Evolutionary conservation across 2,888 invertebrate species (phyloP).

Genomic region (Papilio elwesi): DNA sequence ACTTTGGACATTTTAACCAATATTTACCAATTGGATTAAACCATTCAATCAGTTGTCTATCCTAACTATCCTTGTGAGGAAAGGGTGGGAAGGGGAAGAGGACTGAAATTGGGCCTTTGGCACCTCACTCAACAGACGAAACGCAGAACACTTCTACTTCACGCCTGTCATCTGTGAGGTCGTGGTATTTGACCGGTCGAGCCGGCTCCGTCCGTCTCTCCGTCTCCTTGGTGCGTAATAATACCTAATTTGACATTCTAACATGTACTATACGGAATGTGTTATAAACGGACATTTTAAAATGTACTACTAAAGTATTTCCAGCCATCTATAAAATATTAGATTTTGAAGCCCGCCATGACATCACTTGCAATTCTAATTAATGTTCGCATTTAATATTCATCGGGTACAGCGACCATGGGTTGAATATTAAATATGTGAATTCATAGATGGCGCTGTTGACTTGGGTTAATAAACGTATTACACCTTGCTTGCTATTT

Average conservation of each 20-base stretch:
- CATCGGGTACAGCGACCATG: background rate
- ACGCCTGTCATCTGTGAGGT: too few relatives aligned
- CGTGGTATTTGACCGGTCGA: too few relatives aligned
- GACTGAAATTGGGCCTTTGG: too few relatives aligned
- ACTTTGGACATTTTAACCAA: background rate
- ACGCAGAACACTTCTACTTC: too few relatives aligned
- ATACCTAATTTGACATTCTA: too few relatives aligned
- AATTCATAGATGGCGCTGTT: background rate
- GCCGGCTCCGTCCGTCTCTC: too few relatives aligned
- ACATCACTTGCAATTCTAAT: background rate
- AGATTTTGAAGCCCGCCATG: background rate
- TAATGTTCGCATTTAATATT: conserved; percentile 1
- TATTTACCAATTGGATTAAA: background rate
- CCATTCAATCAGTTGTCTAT: conserved; percentile 1
- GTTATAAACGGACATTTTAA: background rate
- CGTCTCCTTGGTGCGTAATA: too few relatives aligned
- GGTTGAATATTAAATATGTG: background rate
- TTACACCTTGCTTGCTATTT: background rate
- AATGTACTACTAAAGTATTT: background rate
- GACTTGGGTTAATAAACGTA: background rate
- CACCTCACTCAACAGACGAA: too few relatives aligned
- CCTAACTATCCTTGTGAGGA: too few relatives aligned
- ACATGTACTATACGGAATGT: too few relatives aligned
- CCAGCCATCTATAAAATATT: too few relatives aligned
- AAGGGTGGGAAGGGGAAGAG: too few relatives aligned